Evolutionary conservation across 2,797 vertebrate genomes (phyloP).

Genomic region (Argya squamiceps): DNA sequence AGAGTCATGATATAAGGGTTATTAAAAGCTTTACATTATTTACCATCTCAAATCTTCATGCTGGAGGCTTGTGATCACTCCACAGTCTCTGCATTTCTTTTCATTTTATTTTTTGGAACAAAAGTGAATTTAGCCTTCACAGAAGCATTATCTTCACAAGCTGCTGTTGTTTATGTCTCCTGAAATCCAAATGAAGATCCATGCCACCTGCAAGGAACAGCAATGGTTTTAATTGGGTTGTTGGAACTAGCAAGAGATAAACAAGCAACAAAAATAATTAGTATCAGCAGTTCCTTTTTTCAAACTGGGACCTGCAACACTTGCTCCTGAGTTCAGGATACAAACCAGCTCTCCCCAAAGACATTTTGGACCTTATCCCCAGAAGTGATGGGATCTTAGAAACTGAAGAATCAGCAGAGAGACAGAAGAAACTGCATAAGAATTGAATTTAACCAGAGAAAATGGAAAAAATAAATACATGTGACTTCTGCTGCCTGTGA

Average conservation of each 20-base stretch:
- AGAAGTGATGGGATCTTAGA: background rate
- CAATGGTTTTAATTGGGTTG: background rate
- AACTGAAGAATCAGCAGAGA: background rate
- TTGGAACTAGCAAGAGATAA: background rate
- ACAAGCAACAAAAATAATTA: conserved; percentile 5
- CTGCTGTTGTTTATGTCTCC: background rate
- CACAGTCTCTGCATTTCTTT: background rate
- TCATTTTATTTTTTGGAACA: background rate
- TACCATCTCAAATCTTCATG: background rate
- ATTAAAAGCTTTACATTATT: background rate
- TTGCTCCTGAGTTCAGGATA: background rate
- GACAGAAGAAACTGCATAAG: background rate
- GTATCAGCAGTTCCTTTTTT: background rate
- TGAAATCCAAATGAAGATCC: background rate
- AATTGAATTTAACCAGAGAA: background rate
- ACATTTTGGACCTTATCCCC: background rate
- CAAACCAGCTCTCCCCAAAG: background rate
- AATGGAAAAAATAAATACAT: background rate
- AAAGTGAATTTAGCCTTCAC: background rate
- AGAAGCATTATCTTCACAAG: background rate
- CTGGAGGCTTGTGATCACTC: background rate
- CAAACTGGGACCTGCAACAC: background rate
- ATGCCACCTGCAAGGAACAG: background rate
- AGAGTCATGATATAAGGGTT: background rate
- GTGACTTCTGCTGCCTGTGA: background rate